phyloP scores from a whole-genome alignment of 2,888 invertebrate species.

The Oscheius sp. region DNA sequence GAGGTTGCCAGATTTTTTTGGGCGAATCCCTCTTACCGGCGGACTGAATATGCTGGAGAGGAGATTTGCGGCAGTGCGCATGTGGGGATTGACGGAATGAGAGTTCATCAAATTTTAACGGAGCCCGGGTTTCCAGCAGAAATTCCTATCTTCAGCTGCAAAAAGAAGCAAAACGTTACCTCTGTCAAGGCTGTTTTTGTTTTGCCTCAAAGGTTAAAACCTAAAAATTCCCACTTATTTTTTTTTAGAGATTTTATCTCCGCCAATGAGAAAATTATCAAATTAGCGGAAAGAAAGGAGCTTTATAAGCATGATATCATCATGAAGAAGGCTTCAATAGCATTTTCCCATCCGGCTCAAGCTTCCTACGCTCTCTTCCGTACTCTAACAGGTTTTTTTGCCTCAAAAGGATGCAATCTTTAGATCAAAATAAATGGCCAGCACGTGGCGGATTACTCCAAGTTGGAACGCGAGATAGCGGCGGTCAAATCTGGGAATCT shows the following conservation, averaged over 20 bases:
- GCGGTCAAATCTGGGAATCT: background rate
- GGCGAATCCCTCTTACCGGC: background rate
- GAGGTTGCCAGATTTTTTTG: background rate
- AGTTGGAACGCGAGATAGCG: background rate
- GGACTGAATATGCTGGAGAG: background rate
- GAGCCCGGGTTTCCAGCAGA: slow-evolving; percentile 3
- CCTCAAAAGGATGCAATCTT: too few relatives aligned
- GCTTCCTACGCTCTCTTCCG: background rate
- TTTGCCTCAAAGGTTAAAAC: too few relatives aligned
- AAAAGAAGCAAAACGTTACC: background rate
- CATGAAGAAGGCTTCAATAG: background rate
- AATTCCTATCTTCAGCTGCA: background rate
- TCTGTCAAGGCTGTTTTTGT: background rate
- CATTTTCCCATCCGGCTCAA: background rate
- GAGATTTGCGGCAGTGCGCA: background rate
- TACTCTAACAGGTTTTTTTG: background rate
- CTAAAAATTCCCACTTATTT: background rate
- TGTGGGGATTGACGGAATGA: background rate
- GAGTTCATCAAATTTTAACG: background rate
- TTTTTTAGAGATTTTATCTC: background rate
- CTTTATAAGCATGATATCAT: background rate
- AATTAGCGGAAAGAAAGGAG: background rate
- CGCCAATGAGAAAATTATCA: too few relatives aligned
- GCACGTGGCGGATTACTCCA: background rate
- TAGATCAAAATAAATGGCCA: background rate